Evolutionary conservation across 2,888 invertebrate genomes (phyloP), one percentile per base, ranked within the genome.

Genomic region (Leptopterna dolabrata): DNA sequence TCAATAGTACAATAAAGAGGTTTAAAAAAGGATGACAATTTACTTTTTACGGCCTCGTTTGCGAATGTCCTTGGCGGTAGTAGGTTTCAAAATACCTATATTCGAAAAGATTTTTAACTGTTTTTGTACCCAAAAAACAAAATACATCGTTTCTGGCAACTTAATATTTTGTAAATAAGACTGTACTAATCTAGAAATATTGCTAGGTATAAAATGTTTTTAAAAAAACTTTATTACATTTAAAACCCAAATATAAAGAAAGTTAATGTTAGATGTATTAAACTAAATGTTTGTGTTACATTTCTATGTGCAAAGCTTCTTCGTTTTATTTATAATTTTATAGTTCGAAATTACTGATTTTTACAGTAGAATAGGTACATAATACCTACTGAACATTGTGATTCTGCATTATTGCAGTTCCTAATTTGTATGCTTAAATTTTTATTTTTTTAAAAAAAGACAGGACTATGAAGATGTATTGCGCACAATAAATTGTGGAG

Each of bases 1-100:
- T 83, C 83, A 83, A 83, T 83, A 83, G 83, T 83, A 83, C 83
- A 83, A 83, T 83, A 83, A 83, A 83, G 45, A 36, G 36, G 30
- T 81, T 55, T 81, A 55, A 81, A 51, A 4, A 76, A 19, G 29
- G 43, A 76, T 36, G 43, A 43, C 43, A 43, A 19, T 30, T 1
- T 11, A 81, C 29, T 29, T 81, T 55, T 63, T 78, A 78, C 27
- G 55, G 24, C 63, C 63, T 63, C 41, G 70, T 43, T 51, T 29
- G 19, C n/a, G n/a, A 43, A 13, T 47, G 6, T 80, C 27, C 19
- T 76, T 14, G 1, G 7, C 11, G 3, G 24, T 47, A 24, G 9
- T 14, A 30, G 71, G 71, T 30, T 71, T 71, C 71, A 71, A 27
- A 9, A 27, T n/a, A n/a, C n/a, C n/a, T 71, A 27, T 27, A 16